A percentile compares a stretch with the other conserved stretches of the same genome.
These are phyloP conservation scores for Seriola aureovittata DNA, from an alignment of 2,113 vertebrate genomes.

Conservation along the genomic window DNA sequence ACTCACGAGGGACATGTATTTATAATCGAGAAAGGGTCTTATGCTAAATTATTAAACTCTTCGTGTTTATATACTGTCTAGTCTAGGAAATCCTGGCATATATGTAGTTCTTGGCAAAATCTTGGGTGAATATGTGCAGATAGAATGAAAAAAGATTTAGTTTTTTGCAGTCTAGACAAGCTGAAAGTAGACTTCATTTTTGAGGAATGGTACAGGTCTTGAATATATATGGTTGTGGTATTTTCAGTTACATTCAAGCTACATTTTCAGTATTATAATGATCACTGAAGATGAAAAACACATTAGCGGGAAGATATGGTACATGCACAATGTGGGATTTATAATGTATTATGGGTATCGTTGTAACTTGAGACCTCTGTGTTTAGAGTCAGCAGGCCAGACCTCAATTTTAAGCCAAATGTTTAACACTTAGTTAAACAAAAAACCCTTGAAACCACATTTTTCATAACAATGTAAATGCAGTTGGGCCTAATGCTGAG, in stretches of 20 bases:
- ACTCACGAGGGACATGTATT: not conserved
- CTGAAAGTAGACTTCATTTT: not conserved
- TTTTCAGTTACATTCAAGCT: not conserved
- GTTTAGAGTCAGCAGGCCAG: not conserved
- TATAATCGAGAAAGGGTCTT: not conserved
- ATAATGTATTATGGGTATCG: not conserved
- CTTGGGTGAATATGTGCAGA: not conserved
- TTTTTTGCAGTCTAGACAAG: not conserved
- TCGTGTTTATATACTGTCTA: not conserved
- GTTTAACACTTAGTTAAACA: constrained; percentile 2
- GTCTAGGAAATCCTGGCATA: constrained; percentile 14
- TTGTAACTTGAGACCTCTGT: not conserved
- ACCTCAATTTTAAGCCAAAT: constrained; percentile 17
- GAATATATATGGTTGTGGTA: not conserved
- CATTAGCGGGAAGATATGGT: not conserved
- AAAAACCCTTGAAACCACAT: not conserved
- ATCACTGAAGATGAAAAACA: not conserved
- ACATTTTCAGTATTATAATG: not conserved
- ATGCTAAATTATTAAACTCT: not conserved
- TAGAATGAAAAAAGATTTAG: not conserved
- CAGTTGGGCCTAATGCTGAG: constrained; percentile 32
- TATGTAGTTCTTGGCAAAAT: not conserved
- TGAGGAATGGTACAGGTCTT: not conserved
- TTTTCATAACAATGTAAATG: constrained; percentile 39
- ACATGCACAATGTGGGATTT: not conserved